phyloP scores from a whole-genome alignment of 1,140 invertebrate species.

The Achatina immaculata region DNA sequence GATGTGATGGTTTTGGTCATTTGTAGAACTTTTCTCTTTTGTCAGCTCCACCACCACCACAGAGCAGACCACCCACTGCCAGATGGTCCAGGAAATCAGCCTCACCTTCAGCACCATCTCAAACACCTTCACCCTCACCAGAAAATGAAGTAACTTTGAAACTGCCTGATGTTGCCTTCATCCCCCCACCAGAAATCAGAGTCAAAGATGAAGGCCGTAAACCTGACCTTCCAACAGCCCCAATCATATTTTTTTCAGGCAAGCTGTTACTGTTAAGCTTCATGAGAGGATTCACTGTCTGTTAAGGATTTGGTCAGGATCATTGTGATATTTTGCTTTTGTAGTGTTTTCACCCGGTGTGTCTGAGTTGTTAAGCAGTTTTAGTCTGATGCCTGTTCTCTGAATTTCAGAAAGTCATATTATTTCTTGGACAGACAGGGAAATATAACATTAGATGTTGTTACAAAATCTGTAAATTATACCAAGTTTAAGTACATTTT shows the following conservation, averaged over 20 bases:
- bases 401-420: too few species aligned
- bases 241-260: slow-evolving; percentile 64
- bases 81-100: slow-evolving; percentile 7
- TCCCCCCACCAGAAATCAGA: slow-evolving; percentile 50
- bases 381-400: too few species aligned
- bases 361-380: too few species aligned
- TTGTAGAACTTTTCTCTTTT: not conserved
- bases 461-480: too few species aligned
- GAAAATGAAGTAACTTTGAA: not conserved
- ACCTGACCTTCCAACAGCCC: slow-evolving; percentile 52
- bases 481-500: too few species aligned
- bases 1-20: too few species aligned
- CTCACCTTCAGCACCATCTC: slow-evolving; percentile 5
- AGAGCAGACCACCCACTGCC: slow-evolving; percentile 18
- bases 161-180: not conserved
- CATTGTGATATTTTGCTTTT: too few species aligned
- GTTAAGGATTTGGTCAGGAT: too few species aligned
- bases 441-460: too few species aligned
- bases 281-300: slow-evolving; percentile 12
- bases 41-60: slow-evolving; percentile 33
- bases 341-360: too few species aligned
- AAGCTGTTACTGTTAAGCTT: too few species aligned
- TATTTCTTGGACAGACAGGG: too few species aligned
- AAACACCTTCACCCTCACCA: slow-evolving; percentile 26
- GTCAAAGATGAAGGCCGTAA: slow-evolving; percentile 59